Evolutionary conservation across 2,797 vertebrate species (phyloP).

Genomic region (Tapirus indicus): DNA sequence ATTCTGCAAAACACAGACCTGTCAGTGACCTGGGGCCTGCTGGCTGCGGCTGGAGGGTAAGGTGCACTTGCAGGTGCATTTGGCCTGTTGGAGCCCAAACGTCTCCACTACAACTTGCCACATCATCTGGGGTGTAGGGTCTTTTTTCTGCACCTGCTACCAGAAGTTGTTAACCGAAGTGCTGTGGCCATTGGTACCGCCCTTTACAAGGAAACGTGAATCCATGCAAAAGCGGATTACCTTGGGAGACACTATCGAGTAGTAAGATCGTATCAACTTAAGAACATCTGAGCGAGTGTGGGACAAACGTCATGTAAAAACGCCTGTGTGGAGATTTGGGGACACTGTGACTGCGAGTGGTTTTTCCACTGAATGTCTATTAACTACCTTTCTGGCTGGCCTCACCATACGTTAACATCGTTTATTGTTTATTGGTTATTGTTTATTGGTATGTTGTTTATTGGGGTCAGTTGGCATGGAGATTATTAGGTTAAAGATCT

Average conservation of each 20-base stretch:
- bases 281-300: neutral
- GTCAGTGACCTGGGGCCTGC: too few relatives aligned
- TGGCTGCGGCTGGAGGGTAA: accelerated
- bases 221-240: neutral
- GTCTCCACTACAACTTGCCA: neutral
- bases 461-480: neutral
- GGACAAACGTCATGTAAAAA: accelerated
- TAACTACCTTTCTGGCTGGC: neutral
- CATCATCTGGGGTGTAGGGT: too few relatives aligned
- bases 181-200: accelerated
- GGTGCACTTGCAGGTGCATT: accelerated
- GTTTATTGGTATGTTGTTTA: too few relatives aligned
- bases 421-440: too few relatives aligned
- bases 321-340: neutral
- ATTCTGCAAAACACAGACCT: neutral
- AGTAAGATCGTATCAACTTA: neutral
- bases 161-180: neutral
- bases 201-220: neutral
- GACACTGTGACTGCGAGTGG: neutral
- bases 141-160: neutral
- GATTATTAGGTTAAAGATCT: too few relatives aligned
- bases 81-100: neutral
- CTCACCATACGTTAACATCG: neutral
- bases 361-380: neutral
- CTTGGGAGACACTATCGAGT: neutral